These are phyloP conservation scores for Scomber colias DNA, from an alignment of 2,113 vertebrate species.

Conservation along the genomic window DNA sequence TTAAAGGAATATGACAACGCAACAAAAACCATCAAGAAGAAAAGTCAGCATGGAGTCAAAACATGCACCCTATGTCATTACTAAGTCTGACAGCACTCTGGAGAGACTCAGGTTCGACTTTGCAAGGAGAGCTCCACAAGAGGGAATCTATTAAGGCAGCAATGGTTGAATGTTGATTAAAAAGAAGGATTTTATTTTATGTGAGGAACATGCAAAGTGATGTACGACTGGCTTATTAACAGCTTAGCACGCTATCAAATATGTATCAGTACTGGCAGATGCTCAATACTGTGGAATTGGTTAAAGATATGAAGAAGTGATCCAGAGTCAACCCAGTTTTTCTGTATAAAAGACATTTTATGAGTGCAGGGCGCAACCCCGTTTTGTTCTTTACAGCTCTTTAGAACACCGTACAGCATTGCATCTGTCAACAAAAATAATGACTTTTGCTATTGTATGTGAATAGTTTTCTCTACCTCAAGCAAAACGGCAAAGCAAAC, in stretches of 20 bases:
- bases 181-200: not conserved
- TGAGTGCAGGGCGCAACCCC: not conserved
- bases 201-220: not conserved
- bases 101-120: not conserved
- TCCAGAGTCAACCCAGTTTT: not conserved
- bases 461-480: not conserved
- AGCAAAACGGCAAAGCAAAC: not conserved
- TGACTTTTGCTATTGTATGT: not conserved
- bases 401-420: not conserved
- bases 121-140: not conserved
- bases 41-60: not conserved
- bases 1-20: not conserved
- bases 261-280: too few relatives aligned
- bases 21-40: not conserved
- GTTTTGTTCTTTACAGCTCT: not conserved
- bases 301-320: not conserved
- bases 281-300: too few relatives aligned
- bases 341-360: not conserved
- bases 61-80: not conserved
- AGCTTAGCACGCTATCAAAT: too few relatives aligned
- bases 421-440: not conserved
- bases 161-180: not conserved
- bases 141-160: not conserved
- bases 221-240: too few relatives aligned
- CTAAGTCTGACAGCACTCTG: slow-evolving; percentile 23